phyloP scores from a whole-genome alignment of 1,140 invertebrate genomes.

The Neodiprion fabricii region DNA sequence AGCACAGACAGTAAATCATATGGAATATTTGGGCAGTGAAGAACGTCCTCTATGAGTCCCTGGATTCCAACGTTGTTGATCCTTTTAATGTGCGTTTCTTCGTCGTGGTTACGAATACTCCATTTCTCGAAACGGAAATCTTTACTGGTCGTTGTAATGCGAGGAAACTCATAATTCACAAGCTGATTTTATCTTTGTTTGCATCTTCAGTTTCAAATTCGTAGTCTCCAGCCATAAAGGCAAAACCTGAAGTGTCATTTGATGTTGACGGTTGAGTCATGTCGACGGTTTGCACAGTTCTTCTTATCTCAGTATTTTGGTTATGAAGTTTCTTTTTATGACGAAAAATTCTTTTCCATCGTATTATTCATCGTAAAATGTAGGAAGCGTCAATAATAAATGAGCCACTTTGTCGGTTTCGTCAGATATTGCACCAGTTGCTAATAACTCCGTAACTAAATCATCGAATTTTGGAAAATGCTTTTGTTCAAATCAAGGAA shows the following conservation, averaged over 20 bases:
- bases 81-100: conserved; percentile 33
- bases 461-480: conserved; percentile 52
- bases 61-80: conserved; percentile 23
- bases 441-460: conserved; percentile 48
- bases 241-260: conserved; percentile 21
- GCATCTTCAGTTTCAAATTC: conserved; percentile 34
- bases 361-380: conserved; percentile 38
- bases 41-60: conserved; percentile 33
- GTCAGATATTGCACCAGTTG: conserved; percentile 48
- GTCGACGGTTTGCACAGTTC: conserved; percentile 11
- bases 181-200: conserved; percentile 38
- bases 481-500: conserved; percentile 39
- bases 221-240: conserved; percentile 32
- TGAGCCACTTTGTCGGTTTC: conserved; percentile 49
- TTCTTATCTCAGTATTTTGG: neutral
- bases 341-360: too few relatives aligned
- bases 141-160: conserved; percentile 9
- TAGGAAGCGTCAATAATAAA: conserved; percentile 49
- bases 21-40: conserved; percentile 31
- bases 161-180: conserved; percentile 10
- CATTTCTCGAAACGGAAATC: conserved; percentile 32
- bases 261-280: neutral
- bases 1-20: conserved; percentile 24
- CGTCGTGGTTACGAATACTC: conserved; percentile 29
- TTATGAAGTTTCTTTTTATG: neutral